A percentile compares a stretch with the other conserved stretches of the same genome.
Conservation (phyloP, 2,113 vertebrate genomes). For the Tringa solitaria region DNA sequence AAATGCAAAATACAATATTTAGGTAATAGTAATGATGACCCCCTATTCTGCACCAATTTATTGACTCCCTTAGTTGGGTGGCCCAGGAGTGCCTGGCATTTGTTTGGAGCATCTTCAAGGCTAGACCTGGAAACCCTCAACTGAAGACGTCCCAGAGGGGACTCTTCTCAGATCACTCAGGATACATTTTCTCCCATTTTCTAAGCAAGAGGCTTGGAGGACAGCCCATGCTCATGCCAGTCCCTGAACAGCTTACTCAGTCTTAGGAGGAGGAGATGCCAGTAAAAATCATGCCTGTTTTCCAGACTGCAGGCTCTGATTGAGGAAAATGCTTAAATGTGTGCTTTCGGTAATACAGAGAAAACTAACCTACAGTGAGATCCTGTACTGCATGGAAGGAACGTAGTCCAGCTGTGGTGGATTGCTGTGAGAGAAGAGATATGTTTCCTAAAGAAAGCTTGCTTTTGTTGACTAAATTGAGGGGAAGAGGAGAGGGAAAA, state of each 20-base stretch:
- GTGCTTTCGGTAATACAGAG: not conserved
- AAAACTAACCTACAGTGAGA: not conserved
- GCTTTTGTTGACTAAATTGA: not conserved
- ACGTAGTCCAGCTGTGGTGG: not conserved
- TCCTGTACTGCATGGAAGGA: not conserved
- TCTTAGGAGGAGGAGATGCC: not conserved
- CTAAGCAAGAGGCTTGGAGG: not conserved
- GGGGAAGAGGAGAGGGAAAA: not conserved
- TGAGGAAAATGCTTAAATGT: not conserved
- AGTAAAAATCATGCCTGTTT: not conserved
- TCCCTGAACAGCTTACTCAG: not conserved
- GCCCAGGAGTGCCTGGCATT: not conserved
- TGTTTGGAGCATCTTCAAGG: not conserved
- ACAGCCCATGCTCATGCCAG: not conserved
- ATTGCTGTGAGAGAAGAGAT: not conserved
- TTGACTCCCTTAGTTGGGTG: not conserved
- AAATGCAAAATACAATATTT: not conserved
- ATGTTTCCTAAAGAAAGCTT: not conserved
- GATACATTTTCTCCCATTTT: not conserved
- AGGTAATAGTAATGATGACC: not conserved
- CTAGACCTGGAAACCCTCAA: not conserved
- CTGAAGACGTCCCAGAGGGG: not conserved
- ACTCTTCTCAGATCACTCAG: not conserved
- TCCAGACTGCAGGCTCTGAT: not conserved
- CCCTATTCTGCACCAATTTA: not conserved